phyloP scores from a whole-genome alignment of 2,797 vertebrate genomes.

The Menidia menidia region DNA sequence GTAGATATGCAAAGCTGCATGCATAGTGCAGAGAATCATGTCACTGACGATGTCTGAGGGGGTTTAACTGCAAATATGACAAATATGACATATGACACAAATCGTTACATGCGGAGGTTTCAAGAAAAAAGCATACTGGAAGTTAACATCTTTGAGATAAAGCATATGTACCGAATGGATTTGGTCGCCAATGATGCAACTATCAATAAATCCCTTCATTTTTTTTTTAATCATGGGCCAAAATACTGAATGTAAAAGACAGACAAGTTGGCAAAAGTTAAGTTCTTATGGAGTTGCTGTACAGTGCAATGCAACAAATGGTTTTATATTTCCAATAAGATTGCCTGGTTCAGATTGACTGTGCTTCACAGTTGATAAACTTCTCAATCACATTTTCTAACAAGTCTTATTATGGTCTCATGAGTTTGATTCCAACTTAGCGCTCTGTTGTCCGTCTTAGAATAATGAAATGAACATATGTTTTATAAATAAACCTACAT shows the following conservation, averaged over 20 bases:
- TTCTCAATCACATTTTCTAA: not conserved
- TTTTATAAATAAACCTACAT: not conserved
- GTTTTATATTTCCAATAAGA: not conserved
- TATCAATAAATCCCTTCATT: not conserved
- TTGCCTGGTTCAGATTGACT: not conserved
- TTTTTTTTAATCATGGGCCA: no score
- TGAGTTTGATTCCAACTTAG: not conserved
- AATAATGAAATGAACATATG: not conserved
- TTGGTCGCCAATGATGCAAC: not conserved
- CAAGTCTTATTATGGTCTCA: not conserved
- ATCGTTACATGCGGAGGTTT: not conserved
- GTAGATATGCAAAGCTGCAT: not conserved
- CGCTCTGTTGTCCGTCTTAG: not conserved
- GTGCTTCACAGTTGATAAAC: not conserved
- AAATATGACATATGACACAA: not conserved
- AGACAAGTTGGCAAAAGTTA: not conserved
- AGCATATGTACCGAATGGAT: not conserved
- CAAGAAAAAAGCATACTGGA: not conserved
- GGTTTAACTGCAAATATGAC: constrained; percentile 7
- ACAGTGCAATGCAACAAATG: not conserved
- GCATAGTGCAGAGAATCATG: constrained; percentile 2
- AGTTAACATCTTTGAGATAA: constrained; percentile 12
- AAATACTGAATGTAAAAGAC: not conserved
- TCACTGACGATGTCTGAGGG: constrained; percentile 9
- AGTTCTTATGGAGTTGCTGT: not conserved